These are phyloP conservation scores for Patella ulyssiponensis DNA, from an alignment of 2,888 invertebrate species.

Conservation along the genomic window DNA sequence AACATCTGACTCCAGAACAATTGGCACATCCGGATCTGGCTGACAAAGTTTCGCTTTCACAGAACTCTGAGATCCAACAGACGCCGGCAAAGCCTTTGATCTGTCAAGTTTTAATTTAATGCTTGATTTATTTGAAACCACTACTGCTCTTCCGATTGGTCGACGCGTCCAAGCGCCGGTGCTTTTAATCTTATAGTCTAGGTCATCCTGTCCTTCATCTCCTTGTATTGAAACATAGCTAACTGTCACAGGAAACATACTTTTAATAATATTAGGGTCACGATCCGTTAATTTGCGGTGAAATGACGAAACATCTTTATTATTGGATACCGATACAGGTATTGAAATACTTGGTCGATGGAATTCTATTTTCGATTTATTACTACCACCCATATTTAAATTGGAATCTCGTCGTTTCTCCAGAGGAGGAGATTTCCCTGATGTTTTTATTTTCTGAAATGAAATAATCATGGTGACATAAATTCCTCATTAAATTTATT, in stretches of 20 bases:
- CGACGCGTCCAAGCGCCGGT: background rate
- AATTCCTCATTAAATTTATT: no score
- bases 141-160: constrained; percentile 8
- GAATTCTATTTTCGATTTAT: constrained; percentile 14
- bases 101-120: background rate
- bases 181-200: constrained; percentile 15
- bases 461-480: no score
- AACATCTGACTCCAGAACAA: constrained; percentile 6
- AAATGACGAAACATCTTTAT: background rate
- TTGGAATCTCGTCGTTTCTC: constrained; percentile 9
- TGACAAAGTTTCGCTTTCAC: constrained; percentile 6
- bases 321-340: background rate
- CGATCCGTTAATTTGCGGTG: constrained; percentile 16
- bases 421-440: background rate
- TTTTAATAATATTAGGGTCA: constrained; percentile 28
- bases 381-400: background rate
- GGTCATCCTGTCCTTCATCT: constrained; percentile 31
- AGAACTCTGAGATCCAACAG: background rate
- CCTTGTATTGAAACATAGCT: constrained; percentile 51
- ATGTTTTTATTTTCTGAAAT: constrained; percentile 13
- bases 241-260: constrained; percentile 42
- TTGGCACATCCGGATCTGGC: constrained; percentile 6
- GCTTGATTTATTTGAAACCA: background rate
- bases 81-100: background rate
- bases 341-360: background rate